phyloP scores from a whole-genome alignment of 2,113 vertebrate species.

The Peromyscus californicus region DNA sequence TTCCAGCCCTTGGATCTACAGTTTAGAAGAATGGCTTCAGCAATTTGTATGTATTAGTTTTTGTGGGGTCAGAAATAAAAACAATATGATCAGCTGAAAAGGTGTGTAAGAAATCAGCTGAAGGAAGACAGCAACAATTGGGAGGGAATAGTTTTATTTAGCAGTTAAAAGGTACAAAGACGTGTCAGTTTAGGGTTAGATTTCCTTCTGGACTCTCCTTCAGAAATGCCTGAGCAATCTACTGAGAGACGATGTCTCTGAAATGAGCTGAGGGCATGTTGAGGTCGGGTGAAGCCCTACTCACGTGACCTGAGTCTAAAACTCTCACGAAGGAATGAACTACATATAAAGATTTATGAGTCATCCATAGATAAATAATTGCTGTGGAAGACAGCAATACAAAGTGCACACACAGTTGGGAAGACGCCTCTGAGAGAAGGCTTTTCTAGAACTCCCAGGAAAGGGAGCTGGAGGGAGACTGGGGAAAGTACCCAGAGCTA shows the following conservation, averaged over 20 bases:
- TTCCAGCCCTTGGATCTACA: not conserved
- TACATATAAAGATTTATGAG: not conserved
- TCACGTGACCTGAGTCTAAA: not conserved
- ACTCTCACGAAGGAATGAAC: not conserved
- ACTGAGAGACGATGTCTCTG: not conserved
- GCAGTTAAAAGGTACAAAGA: not conserved
- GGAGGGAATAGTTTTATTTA: not conserved
- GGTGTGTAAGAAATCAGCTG: not conserved
- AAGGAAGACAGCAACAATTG: not conserved
- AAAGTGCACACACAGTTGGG: not conserved
- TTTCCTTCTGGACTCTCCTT: not conserved
- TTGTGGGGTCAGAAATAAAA: not conserved
- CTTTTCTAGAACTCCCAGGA: not conserved
- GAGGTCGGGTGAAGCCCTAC: not conserved
- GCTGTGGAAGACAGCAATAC: not conserved
- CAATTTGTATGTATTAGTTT: not conserved
- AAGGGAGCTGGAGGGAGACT: not conserved
- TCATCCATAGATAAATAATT: not conserved
- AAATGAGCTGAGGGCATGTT: not conserved
- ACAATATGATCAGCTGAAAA: not conserved
- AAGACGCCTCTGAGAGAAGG: not conserved
- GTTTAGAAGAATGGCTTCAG: constrained; percentile 18
- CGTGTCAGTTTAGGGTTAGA: not conserved
- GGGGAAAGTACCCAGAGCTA: not conserved
- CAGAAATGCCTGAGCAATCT: not conserved